Percentiles rank a stretch among this genome's conserved stretches.
Conservation (phyloP, 2,888 invertebrate genomes). For the Cylloceria caligata region DNA sequence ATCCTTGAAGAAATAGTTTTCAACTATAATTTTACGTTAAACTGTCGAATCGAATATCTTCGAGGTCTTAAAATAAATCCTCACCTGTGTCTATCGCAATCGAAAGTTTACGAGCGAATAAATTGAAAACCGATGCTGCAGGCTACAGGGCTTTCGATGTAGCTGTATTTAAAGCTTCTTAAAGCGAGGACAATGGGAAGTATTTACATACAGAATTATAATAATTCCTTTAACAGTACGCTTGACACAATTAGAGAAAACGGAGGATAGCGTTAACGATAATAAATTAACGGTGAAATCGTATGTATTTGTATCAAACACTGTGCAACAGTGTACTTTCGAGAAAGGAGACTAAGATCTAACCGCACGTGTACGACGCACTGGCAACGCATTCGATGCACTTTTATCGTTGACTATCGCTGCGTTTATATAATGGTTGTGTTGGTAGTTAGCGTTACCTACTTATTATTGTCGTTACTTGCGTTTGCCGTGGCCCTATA, state of each 20-base stretch:
- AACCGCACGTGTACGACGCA: constrained; percentile 20
- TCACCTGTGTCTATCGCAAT: not conserved
- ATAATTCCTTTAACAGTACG: not conserved
- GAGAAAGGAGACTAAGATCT: constrained; percentile 13
- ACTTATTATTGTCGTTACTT: constrained; percentile 50
- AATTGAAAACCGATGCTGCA: not conserved
- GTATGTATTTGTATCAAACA: not conserved
- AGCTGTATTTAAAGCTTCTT: not conserved
- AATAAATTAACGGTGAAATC: constrained; percentile 1
- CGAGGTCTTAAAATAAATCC: not conserved
- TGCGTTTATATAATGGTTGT: constrained; percentile 1
- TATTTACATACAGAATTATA: not conserved
- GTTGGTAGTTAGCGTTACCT: constrained; percentile 39
- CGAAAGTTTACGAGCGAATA: not conserved
- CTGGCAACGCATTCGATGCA: constrained; percentile 20
- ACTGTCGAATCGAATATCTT: not conserved
- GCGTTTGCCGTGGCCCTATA: constrained; percentile 21
- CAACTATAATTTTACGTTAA: too few relatives aligned
- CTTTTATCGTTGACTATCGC: constrained; percentile 10
- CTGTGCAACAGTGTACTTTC: not conserved
- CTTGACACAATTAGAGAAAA: not conserved
- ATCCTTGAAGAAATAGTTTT: too few relatives aligned
- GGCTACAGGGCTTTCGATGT: not conserved
- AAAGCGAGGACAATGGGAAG: not conserved
- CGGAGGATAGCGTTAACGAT: not conserved